Evolutionary conservation across 2,797 vertebrate species (phyloP), one percentile per base, ranked within the genome.

Genomic region (Chrosomus eos): DNA sequence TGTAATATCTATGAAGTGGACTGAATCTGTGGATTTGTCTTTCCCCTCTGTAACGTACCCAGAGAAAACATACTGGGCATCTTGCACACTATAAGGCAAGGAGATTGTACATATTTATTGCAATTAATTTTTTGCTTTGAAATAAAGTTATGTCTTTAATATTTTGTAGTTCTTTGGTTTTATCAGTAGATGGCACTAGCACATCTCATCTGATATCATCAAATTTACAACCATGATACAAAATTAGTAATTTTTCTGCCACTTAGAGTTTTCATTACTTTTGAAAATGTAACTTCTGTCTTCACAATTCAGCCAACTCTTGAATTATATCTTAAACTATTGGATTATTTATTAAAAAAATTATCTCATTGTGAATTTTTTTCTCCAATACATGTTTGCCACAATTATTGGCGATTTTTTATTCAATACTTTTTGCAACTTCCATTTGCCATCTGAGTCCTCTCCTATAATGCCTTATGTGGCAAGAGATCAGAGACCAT

Each of bases 121-220:
- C n/a, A 21, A 81, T 78, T 67, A 21, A 80, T 87, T 89, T 73
- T 43, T 80, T 19, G 38, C n/a, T 74, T 58, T 51, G n/a, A 75
- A 89, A 86, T 88, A 89, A 88, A 89, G 68, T 33, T 8, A n/a
- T 40, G 9, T 51, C 13, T 60, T 64, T 55, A 45, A 43, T 48
- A 5, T n/a, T 67, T 38, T 81, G 83, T 64, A 76, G 38, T 86
- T 85, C 36, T 75, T 70, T 18, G 45, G 0, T 48, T 28, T 1
- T 73, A 64, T 92, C 97, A 95, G 90, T 93, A 96, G 97, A 92
- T 95, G 97, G 96, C 95, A 94, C 94, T 94, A 87, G 90, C 91
- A 93, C 60, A 91, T 91, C 91, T 93, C 83, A 40, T 76, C 85
- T 62, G 53, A 82, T 3, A 0, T 23, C 19, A 16, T 71, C 1